These are phyloP conservation scores for Carassius auratus DNA, from an alignment of 2,113 vertebrate genomes.

Conservation along the genomic window DNA sequence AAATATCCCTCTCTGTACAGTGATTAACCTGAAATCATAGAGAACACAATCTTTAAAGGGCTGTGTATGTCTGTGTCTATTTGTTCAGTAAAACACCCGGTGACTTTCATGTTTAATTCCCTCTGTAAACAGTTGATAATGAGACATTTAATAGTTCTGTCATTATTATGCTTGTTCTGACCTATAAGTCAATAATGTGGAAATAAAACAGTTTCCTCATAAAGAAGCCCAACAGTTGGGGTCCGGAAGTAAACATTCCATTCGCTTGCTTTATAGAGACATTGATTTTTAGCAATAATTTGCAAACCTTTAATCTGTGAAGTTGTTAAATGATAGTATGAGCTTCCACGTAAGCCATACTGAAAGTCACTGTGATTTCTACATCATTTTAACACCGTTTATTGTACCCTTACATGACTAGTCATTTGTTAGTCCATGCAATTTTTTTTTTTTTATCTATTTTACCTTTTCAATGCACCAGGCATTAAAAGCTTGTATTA, in stretches of 20 bases:
- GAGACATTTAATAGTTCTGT: constrained; percentile 32
- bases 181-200: constrained; percentile 18
- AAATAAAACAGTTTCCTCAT: constrained; percentile 8
- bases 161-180: constrained; percentile 27
- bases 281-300: background rate
- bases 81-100: constrained; percentile 13
- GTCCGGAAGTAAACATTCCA: background rate
- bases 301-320: background rate
- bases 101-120: constrained; percentile 43
- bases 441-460: background rate
- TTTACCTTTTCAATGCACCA: background rate
- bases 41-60: constrained; percentile 40
- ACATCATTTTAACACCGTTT: background rate
- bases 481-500: background rate
- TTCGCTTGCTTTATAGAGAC: background rate
- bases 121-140: constrained; percentile 46
- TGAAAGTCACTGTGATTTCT: background rate
- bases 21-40: constrained; percentile 46
- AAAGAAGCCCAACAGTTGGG: background rate
- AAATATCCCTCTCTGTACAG: constrained; percentile 21
- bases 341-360: background rate
- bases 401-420: background rate
- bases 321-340: background rate
- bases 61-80: background rate
- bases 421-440: background rate